Conservation (phyloP, 2,797 vertebrate species). For the Pelobates cultripes region DNA sequence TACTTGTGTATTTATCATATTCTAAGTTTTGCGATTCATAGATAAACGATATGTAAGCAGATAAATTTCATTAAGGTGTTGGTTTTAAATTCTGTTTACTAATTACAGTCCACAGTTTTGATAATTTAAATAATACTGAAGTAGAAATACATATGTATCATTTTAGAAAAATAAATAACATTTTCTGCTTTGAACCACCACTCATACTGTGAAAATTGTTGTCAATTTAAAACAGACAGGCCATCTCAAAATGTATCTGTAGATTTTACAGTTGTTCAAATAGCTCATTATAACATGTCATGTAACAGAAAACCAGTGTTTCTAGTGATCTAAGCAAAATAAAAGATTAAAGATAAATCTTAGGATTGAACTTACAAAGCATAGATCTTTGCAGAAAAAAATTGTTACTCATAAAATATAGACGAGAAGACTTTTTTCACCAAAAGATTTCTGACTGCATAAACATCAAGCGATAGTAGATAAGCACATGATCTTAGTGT, state of each 20-base stretch:
- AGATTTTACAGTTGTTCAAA: constrained; percentile 75
- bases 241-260: constrained; percentile 66
- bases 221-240: constrained; percentile 57
- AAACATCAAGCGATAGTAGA: constrained; percentile 32
- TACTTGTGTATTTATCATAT: neutral
- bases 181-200: constrained; percentile 33
- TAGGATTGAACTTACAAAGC: constrained; percentile 76
- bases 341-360: constrained; percentile 79
- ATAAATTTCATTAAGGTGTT: constrained; percentile 33
- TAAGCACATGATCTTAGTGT: constrained; percentile 7
- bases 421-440: constrained; percentile 68
- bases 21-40: constrained; percentile 11
- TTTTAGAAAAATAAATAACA: constrained; percentile 26
- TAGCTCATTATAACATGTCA: constrained; percentile 79
- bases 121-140: constrained; percentile 29
- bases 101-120: constrained; percentile 44
- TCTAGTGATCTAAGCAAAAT: constrained; percentile 74
- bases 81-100: constrained; percentile 39
- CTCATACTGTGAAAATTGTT: constrained; percentile 35
- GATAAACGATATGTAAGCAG: constrained; percentile 15
- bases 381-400: constrained; percentile 68
- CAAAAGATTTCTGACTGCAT: constrained; percentile 32
- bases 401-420: constrained; percentile 71
- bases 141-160: constrained; percentile 35
- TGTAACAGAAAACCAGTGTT: constrained; percentile 76